phyloP scores from a whole-genome alignment of 2,888 invertebrate genomes.

The Nycteola revayana region DNA sequence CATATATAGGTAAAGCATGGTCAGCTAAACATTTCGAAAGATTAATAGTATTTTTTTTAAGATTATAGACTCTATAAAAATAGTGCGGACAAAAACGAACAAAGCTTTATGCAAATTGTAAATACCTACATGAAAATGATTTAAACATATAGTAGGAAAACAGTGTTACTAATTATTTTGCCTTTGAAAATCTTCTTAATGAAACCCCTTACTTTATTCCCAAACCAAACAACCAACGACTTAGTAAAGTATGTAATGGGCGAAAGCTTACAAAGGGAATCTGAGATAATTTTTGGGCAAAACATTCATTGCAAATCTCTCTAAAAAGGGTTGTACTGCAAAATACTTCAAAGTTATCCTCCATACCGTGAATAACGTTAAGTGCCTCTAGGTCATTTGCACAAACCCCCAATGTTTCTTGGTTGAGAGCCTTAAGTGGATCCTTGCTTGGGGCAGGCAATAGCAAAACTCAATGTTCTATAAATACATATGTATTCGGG shows the following conservation, averaged over 20 bases:
- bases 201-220: too few relatives aligned
- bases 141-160: too few relatives aligned
- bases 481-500: not conserved
- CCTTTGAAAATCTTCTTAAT: too few relatives aligned
- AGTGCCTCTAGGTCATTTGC: constrained; percentile 29
- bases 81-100: too few relatives aligned
- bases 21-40: too few relatives aligned
- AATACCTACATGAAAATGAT: too few relatives aligned
- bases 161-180: too few relatives aligned
- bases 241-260: not conserved
- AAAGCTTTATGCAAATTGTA: too few relatives aligned
- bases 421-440: constrained; percentile 11
- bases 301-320: constrained; percentile 2
- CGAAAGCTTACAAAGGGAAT: not conserved
- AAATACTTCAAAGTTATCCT: constrained; percentile 10
- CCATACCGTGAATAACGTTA: constrained; percentile 13
- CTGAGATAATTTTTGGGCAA: not conserved
- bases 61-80: too few relatives aligned
- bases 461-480: not conserved
- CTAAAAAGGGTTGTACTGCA: constrained; percentile 1
- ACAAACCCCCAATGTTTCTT: constrained; percentile 21
- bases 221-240: too few relatives aligned
- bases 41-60: too few relatives aligned
- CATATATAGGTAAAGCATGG: too few relatives aligned
- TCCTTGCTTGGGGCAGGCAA: constrained; percentile 10